phyloP scores from a whole-genome alignment of 2,113 vertebrate species.

The Neotoma lepida region DNA sequence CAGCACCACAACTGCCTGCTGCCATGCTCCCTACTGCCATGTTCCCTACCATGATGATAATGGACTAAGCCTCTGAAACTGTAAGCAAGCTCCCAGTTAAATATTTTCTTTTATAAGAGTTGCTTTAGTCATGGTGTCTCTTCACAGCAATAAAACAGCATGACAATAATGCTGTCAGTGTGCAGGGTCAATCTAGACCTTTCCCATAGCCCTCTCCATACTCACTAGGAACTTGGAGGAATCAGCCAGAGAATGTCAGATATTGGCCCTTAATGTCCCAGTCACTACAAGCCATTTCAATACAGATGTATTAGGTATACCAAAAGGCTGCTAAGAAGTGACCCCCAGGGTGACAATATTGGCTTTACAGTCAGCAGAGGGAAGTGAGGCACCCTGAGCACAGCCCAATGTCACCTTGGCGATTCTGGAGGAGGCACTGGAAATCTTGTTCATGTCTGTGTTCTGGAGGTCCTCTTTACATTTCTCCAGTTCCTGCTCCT shows the following conservation, averaged over 20 bases:
- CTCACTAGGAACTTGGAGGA: not conserved
- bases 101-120: not conserved
- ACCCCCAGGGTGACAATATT: too few relatives aligned
- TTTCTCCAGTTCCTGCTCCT: conserved; percentile 50
- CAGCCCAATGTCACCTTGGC: conserved; percentile 65
- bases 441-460: not conserved
- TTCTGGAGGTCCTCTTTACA: conserved; percentile 56
- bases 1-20: not conserved
- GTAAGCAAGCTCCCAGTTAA: not conserved
- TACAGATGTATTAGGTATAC: not conserved
- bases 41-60: not conserved
- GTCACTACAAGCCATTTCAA: not conserved
- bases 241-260: not conserved
- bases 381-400: not conserved
- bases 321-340: not conserved
- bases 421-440: not conserved
- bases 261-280: not conserved
- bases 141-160: not conserved
- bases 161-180: too few relatives aligned
- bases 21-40: not conserved
- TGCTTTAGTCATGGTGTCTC: not conserved
- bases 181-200: rapidly evolving
- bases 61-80: not conserved
- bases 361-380: not conserved
- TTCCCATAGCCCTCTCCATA: not conserved